Evolutionary conservation across 2,113 vertebrate species (phyloP), one percentile per base, ranked within the genome.

Genomic region (Uria aalge): DNA sequence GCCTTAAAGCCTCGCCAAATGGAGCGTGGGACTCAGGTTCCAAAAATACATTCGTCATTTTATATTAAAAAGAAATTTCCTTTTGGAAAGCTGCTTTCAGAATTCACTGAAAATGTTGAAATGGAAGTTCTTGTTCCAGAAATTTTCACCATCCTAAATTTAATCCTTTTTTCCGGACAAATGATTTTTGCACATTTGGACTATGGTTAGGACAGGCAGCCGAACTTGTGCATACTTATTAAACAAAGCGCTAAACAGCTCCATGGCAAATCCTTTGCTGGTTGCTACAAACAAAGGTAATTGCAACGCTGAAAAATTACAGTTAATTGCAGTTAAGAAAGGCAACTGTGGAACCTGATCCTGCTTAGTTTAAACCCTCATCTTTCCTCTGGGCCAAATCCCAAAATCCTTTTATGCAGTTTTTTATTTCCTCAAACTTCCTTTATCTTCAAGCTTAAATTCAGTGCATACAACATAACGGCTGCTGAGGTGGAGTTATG

Each of bases 401-500:
- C 36, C 64, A 5, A 90, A 75, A 85, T 76, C 50, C 45, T 85
- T 92, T 94, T 62, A 87, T 55, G 30, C 12, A 62, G 34, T 15
- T 59, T 75, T 95, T 95, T 85, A 87, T 92, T 92, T 92, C 77
- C 50, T 87, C 66, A 76, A 52, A 86, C 36, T 91, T 96, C 76
- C 34, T 94, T 87, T 95, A 62, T 89, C 48, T 91, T 78, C 83
- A 43, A 53, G 36, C 66, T 92, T 64, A 78, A 89, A 95, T 88
- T 90, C 84, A 55, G 30, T 4, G 32, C 73, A 62, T 66, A n/a
- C 38, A 85, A 79, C 22, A 19, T 79, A 92, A 91, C 5, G 50
- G 91, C 87, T 92, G 76, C 83, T 66, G 86, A 95, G 80, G 71
- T 88, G 89, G 77, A 92, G 77, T 85, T 95, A 90, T 30, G 71